Conservation (phyloP, 2,888 invertebrate species). For the Trilocha varians region DNA sequence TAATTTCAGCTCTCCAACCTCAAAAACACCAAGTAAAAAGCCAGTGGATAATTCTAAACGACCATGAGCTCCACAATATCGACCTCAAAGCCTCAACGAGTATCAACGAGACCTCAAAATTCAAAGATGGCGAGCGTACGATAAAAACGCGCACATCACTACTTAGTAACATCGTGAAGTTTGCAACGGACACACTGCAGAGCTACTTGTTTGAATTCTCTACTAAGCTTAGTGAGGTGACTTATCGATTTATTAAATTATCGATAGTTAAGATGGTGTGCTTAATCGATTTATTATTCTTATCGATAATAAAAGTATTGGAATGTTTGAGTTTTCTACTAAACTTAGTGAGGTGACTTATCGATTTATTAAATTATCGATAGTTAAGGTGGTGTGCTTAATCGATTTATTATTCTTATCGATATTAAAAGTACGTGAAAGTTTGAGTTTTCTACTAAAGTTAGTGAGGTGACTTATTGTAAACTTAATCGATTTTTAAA, state of each 20-base stretch:
- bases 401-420: no score
- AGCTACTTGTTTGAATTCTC: constrained; percentile 65
- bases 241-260: no score
- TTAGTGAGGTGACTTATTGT: constrained; percentile 62
- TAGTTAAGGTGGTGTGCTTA: no score
- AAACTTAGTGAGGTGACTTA: constrained; percentile 60
- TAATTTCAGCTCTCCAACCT: constrained; percentile 34
- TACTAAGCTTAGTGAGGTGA: constrained; percentile 67
- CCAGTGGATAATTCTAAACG: constrained; percentile 50
- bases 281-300: no score
- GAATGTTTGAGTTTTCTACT: constrained; percentile 67
- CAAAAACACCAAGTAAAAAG: constrained; percentile 47
- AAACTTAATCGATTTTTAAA: no score
- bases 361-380: no score
- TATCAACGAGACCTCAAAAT: no score
- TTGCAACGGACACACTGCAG: constrained; percentile 59
- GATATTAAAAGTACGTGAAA: no score
- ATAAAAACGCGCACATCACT: constrained; percentile 45
- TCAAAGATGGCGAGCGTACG: constrained; percentile 29
- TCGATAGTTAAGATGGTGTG: no score
- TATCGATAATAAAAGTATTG: no score
- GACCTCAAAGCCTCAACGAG: constrained; percentile 20
- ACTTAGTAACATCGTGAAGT: constrained; percentile 51
- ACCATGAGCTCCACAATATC: constrained; percentile 24
- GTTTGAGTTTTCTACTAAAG: constrained; percentile 60